Evolutionary conservation across 2,797 vertebrate genomes (phyloP).

Genomic region (Octomys mimax): DNA sequence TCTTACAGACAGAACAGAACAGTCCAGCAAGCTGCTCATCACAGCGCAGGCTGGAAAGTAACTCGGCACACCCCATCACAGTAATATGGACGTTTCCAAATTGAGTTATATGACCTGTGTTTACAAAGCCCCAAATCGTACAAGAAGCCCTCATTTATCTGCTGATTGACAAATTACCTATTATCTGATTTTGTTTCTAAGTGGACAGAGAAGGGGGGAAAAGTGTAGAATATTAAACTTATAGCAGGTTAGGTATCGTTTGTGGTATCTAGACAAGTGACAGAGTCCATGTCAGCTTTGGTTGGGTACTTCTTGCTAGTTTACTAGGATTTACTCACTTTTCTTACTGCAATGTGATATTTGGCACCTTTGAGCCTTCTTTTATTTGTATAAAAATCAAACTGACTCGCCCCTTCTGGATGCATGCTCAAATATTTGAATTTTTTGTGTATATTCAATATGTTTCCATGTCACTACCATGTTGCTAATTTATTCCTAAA

Average conservation of each 20-base stretch:
- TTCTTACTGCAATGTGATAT: conserved; percentile 50
- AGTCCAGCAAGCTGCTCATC: neutral
- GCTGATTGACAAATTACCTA: neutral
- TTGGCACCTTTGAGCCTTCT: conserved; percentile 54
- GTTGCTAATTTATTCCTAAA: conserved; percentile 88
- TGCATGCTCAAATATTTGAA: conserved; percentile 83
- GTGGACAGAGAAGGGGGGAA: neutral
- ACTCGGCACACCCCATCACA: neutral
- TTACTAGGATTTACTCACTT: conserved; percentile 47
- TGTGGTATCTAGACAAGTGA: conserved; percentile 26
- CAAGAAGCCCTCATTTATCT: neutral
- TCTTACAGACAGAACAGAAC: neutral
- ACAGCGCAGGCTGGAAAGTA: conserved; percentile 5
- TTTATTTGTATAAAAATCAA: conserved; percentile 86
- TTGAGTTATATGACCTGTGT: conserved; percentile 7
- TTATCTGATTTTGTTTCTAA: conserved; percentile 37
- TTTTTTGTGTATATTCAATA: conserved; percentile 88
- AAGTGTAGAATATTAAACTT: neutral
- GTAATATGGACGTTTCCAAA: conserved; percentile 32
- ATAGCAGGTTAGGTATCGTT: neutral
- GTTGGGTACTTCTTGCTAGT: conserved; percentile 53
- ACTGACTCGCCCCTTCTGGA: conserved; percentile 75
- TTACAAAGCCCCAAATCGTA: neutral
- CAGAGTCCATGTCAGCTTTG: neutral
- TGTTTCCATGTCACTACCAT: conserved; percentile 86